Evolutionary conservation across 2,797 vertebrate genomes (phyloP).

Genomic region (Phyllotis vaccarum): DNA sequence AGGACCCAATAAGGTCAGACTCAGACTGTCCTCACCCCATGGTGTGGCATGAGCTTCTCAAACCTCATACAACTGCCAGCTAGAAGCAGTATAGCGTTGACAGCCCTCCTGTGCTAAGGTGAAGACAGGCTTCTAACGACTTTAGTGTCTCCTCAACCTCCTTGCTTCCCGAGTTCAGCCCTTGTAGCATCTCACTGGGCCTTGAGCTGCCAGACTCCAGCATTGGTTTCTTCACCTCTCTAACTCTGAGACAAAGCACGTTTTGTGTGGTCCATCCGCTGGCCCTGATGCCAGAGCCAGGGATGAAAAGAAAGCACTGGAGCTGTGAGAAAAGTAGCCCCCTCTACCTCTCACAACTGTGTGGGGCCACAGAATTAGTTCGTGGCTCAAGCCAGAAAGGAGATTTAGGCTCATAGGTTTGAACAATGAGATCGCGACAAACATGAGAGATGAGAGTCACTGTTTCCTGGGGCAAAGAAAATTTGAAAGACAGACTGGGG

Average conservation of each 20-base stretch:
- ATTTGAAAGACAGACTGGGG: not conserved
- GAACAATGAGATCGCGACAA: accelerated
- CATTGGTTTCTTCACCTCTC: not conserved
- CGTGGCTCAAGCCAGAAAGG: accelerated
- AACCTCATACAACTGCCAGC: too few relatives aligned
- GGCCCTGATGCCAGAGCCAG: not conserved
- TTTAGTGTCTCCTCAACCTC: not conserved
- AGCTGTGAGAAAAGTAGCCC: accelerated
- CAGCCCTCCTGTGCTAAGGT: accelerated
- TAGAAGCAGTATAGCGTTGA: accelerated
- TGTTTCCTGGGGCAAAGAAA: accelerated
- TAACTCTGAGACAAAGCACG: not conserved
- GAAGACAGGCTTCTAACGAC: not conserved
- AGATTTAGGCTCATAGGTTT: accelerated
- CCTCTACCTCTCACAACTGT: not conserved
- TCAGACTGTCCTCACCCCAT: not conserved
- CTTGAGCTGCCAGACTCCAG: not conserved
- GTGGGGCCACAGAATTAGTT: accelerated
- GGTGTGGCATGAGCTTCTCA: not conserved
- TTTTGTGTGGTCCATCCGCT: too few relatives aligned
- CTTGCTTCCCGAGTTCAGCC: too few relatives aligned
- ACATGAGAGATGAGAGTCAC: accelerated
- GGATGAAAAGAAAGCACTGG: accelerated
- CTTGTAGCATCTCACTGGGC: accelerated
- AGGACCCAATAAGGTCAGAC: not conserved